Base-by-base conservation (phyloP, 2,888 invertebrate genomes). In the Phragmatobia fuliginosa region DNA sequence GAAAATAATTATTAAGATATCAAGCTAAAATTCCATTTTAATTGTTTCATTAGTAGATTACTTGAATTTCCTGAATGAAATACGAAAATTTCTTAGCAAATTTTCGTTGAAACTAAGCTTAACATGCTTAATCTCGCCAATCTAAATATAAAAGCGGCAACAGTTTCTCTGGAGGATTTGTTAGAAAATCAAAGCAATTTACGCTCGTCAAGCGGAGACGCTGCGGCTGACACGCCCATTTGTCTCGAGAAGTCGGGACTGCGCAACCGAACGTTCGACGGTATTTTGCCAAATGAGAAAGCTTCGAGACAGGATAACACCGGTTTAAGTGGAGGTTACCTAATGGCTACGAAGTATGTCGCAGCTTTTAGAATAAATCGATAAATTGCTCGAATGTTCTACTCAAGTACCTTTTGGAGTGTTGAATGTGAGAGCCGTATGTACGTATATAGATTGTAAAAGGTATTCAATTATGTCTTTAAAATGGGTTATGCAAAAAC, bases 151-250 rank as follows among this genome's bases (percentile, higher is more conserved):
- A 81, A 83, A 83, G 79, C 79, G 72, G 79, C 78, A 83, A 85
- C 84, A 83, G 84, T 87, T 81, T 76, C 82, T 83, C 73, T 38
- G 70, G 71, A 78, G 81, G 83, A 87, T 85, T 88, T 87, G 87
- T 85, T 84, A 82, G 87, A 83, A 86, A 90, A 91, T 90, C 90
- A 87, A 88, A 90, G 88, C 88, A 86, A 90, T 90, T 90, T 87
- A 84, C 87, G 85, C 86, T 88, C 87, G 88, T 91, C 90, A 90
- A 81, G 79, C 80, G 80, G 80, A 79, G 79, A 77, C 78, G 75
- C 86, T 91, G 90, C 79, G 85, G 80, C 83, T 90, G 90, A 91
- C 90, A 86, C 85, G 78, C 84, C 87, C 87, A 90, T 90, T 91
- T 91, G 90, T 90, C 90, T 90, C 80, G 84, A 81, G 85, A 75